These are phyloP conservation scores for Limnephilus marmoratus DNA, from an alignment of 2,888 invertebrate genomes.

Conservation along the genomic window DNA sequence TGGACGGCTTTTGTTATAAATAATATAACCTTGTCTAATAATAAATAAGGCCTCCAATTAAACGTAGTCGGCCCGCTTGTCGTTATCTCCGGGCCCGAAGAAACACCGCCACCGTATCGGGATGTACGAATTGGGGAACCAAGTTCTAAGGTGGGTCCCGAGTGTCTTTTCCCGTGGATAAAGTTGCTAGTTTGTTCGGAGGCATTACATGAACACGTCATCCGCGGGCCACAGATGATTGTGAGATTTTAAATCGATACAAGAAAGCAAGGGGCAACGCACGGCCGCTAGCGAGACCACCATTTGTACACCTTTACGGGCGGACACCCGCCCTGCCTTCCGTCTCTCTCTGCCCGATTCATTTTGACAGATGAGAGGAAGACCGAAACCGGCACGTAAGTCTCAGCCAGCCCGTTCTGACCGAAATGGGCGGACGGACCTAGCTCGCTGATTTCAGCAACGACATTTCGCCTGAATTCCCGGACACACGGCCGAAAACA, in stretches of 20 bases:
- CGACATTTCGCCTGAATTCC: conserved; percentile 40
- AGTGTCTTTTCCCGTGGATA: conserved; percentile 22
- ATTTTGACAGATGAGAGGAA: conserved; percentile 62
- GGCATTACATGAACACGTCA: conserved; percentile 51
- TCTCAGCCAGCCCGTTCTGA: conserved; percentile 44
- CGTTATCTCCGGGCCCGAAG: conserved; percentile 10
- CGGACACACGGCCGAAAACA: conserved; percentile 44
- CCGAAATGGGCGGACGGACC: conserved; percentile 61
- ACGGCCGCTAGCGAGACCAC: conserved; percentile 46
- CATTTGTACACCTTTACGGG: conserved; percentile 54
- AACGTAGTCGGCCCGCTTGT: neutral
- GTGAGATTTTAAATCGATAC: conserved; percentile 60
- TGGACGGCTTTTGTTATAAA: conserved; percentile 44
- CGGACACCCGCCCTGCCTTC: conserved; percentile 48
- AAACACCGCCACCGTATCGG: conserved; percentile 2
- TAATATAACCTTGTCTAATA: conserved; percentile 52
- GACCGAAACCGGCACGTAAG: conserved; percentile 54
- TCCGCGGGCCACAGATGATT: conserved; percentile 50
- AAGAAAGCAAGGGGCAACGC: conserved; percentile 57
- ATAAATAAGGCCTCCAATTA: conserved; percentile 51
- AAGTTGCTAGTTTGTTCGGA: conserved; percentile 6
- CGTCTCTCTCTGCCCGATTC: conserved; percentile 57
- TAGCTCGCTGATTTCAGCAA: conserved; percentile 53
- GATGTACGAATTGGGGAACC: neutral
- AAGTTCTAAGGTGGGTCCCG: conserved; percentile 21